Base-by-base conservation (phyloP, 2,888 invertebrate species). In the Digitonthophagus gazella region DNA sequence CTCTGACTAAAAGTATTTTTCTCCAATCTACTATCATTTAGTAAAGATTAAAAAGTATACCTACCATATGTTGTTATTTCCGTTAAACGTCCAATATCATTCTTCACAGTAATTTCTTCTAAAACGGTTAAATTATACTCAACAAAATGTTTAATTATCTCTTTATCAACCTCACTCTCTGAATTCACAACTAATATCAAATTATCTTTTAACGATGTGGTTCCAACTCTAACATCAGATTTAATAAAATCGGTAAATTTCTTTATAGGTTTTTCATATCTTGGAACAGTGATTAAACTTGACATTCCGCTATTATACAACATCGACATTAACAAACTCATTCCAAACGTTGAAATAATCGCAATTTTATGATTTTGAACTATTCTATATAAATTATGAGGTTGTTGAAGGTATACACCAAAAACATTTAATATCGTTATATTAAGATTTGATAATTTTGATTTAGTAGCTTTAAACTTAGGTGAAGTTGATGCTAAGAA, bases 211-310 rank as follows among this genome's bases (percentile, higher is more conserved):
- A 61, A 4, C 6, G 19, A 8, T 8, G 61, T 61, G 3, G 61
- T 61, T 4, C 61, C 61, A 61, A 61, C 20, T 61, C 18, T 15
- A 61, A 61, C 16, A 61, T 61, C 20, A 5, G 61, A 61, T 0
- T 61, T 61, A n/a, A 61, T 61, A 19, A 61, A 19, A n/a, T 61
- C 61, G 5, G 5, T 18, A 18, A 18, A 19, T 61, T 61, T 61
- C 20, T n/a, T 19, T 0, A 61, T 61, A 2, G 61, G 61, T 61
- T 18, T n/a, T 61, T 61, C 16, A 19, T 61, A 61, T 61, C 61
- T 65, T 8, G 65, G 65, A 54, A 65, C 15, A 15, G 54, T 44
- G 54, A 65, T 65, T 5, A 44, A 55, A 65, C 65, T 65, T 5
- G 65, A 28, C 18, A 44, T 28, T 16, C 44, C 54, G 15, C 55